Base-by-base conservation (phyloP, 2,113 vertebrate species). In the Porphyrio hochstetteri region DNA sequence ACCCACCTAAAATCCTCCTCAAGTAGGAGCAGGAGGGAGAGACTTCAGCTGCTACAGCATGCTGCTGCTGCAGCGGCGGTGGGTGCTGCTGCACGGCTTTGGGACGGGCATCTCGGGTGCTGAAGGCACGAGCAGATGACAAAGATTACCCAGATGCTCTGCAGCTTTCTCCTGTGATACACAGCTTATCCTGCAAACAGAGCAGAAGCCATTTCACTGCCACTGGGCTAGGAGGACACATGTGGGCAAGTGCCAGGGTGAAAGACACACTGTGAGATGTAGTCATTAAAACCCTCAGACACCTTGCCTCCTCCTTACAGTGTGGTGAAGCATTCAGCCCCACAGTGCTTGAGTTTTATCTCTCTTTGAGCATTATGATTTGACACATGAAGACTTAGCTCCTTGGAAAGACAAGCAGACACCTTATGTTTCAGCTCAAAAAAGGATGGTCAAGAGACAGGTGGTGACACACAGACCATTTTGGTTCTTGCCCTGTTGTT, bases 101-200 rank as follows among this genome's bases (percentile, higher is more conserved):
- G 60, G 68, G 78, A 50, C 0, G 4, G 48, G 23, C 25, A 2
- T 12, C 18, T 20, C 0, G 0, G 76, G 4, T 55, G 33, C 36
- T 83, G 76, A 86, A 90, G 88, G 60, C 42, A 86, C 0, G 11
- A 89, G 20, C 52, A 91, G 57, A 52, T 55, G 38, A 67, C 50
- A 68, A 69, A 67, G 17, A 71, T 64, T 86, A 50, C 46, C 57
- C 33, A 63, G 28, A 36, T 38, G 25, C n/a, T 79, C 76, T 88
- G 50, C 27, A 52, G 60, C 42, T 94, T 82, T 81, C 11, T 67
- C 53, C 76, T 67, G 33, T 70, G n/a, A 15, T 29, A 55, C 0
- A 0, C 9, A 86, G 20, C 42, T 71, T 83, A 29, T 46, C 38
- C 52, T 83, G 28, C 38, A 70, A 85, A 53, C 0, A 7, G 18